These are phyloP conservation scores for Liparis tanakae DNA, from an alignment of 2,797 vertebrate species.

Conservation along the genomic window DNA sequence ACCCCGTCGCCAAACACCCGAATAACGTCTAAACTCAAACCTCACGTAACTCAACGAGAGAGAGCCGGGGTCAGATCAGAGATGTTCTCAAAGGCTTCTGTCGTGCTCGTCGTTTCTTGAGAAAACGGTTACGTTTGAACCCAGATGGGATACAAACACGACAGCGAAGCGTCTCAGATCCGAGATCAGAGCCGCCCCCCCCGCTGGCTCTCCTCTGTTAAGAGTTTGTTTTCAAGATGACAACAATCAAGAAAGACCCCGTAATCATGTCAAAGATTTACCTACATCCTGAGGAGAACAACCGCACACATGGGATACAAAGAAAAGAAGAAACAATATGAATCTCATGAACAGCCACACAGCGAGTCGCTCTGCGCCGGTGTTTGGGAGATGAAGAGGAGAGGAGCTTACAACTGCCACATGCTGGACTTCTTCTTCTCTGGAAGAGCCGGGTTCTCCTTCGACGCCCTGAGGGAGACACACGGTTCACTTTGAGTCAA, in stretches of 20 bases:
- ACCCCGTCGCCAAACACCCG: background rate
- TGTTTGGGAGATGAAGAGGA: slow-evolving; percentile 26
- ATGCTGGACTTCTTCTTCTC: slow-evolving; percentile 99
- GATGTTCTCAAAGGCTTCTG: background rate
- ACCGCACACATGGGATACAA: slow-evolving; percentile 63
- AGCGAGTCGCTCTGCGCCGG: background rate
- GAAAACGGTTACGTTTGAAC: background rate
- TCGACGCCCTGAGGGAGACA: slow-evolving; percentile 87
- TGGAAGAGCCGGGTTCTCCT: slow-evolving; percentile 92
- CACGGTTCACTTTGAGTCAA: slow-evolving; percentile 7
- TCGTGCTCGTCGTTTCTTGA: background rate
- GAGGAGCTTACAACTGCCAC: slow-evolving; percentile 96
- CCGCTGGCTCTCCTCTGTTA: slow-evolving; percentile 65
- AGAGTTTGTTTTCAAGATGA: slow-evolving; percentile 51
- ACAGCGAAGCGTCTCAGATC: slow-evolving; percentile 30
- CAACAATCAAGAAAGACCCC: slow-evolving; percentile 36
- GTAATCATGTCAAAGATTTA: slow-evolving; percentile 71
- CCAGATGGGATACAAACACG: background rate
- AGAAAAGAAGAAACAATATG: slow-evolving; percentile 42
- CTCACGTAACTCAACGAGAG: slow-evolving; percentile 50
- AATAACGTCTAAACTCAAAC: slow-evolving; percentile 53
- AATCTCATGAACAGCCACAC: slow-evolving; percentile 35
- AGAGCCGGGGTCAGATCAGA: slow-evolving; percentile 56
- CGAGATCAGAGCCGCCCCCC: slow-evolving; percentile 45
- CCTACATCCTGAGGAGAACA: slow-evolving; percentile 85